phyloP scores from a whole-genome alignment of 1,140 invertebrate genomes.

The Atopsyche davidsoni region DNA sequence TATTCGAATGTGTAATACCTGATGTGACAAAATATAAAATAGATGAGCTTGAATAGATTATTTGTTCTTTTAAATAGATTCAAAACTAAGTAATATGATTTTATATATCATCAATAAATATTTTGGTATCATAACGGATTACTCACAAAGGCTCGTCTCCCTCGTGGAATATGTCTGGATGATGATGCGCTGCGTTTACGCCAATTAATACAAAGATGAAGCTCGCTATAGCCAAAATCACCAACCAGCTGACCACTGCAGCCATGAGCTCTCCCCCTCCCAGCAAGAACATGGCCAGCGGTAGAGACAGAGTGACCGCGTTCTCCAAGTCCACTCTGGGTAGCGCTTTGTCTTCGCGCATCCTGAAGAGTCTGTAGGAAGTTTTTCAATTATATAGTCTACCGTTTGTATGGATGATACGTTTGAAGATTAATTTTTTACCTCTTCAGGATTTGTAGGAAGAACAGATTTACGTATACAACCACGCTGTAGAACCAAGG shows the following conservation, averaged over 20 bases:
- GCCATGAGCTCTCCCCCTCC: constrained; percentile 30
- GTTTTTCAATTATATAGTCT: no score
- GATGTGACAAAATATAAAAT: neutral
- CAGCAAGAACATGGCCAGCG: constrained; percentile 46
- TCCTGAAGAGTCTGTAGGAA: no score
- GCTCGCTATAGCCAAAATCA: constrained; percentile 54
- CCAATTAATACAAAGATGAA: constrained; percentile 61
- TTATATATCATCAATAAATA: neutral
- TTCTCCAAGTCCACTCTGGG: neutral
- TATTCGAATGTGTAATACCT: no score
- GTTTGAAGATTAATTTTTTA: no score
- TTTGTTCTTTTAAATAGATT: neutral
- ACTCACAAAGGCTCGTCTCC: constrained; percentile 60
- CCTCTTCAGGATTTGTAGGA: constrained; percentile 26
- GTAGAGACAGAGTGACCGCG: constrained; percentile 34
- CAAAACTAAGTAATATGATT: neutral
- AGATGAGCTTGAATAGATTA: neutral
- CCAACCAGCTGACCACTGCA: constrained; percentile 51
- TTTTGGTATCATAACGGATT: neutral
- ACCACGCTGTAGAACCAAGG: constrained; percentile 11
- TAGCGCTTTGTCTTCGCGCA: neutral
- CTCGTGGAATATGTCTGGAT: constrained; percentile 77
- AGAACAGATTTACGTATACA: constrained; percentile 1
- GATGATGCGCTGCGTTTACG: constrained; percentile 74
- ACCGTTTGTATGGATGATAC: no score